Conservation (phyloP, 2,797 vertebrate species). For the Leuciscus waleckii region DNA sequence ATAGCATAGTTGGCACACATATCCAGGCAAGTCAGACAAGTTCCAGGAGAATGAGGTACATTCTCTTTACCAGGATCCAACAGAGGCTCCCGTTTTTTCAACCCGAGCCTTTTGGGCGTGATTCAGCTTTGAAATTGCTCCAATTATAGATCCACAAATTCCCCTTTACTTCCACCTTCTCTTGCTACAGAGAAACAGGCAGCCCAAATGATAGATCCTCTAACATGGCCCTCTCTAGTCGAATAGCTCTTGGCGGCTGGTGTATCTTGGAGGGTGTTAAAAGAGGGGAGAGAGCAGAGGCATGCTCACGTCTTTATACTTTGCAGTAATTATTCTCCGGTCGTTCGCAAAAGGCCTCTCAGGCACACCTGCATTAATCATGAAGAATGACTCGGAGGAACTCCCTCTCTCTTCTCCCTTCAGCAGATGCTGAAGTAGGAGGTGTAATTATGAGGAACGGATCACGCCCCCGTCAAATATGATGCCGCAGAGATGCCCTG, state of each 20-base stretch:
- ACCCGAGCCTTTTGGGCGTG: slow-evolving; percentile 20
- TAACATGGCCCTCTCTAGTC: slow-evolving; percentile 50
- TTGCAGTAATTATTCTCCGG: slow-evolving; percentile 72
- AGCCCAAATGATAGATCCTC: slow-evolving; percentile 45
- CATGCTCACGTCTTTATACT: slow-evolving; percentile 63
- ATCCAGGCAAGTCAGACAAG: not conserved
- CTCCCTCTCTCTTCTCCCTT: slow-evolving; percentile 57
- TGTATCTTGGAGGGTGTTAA: slow-evolving; percentile 41
- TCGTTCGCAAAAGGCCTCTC: slow-evolving; percentile 68
- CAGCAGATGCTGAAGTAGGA: slow-evolving; percentile 53
- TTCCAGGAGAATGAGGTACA: not conserved
- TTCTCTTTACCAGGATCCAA: not conserved
- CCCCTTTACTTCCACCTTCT: slow-evolving; percentile 31
- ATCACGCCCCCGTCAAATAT: slow-evolving; percentile 50
- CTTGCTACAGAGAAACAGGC: slow-evolving; percentile 35
- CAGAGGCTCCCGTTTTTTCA: slow-evolving; percentile 15
- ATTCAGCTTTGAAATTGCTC: slow-evolving; percentile 53
- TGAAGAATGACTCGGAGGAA: slow-evolving; percentile 66
- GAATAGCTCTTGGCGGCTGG: slow-evolving; percentile 68
- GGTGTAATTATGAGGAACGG: slow-evolving; percentile 61
- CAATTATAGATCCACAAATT: slow-evolving; percentile 54
- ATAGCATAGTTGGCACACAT: not conserved
- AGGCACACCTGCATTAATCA: slow-evolving; percentile 74
- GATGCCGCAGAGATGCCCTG: slow-evolving; percentile 52
- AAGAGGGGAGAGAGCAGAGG: slow-evolving; percentile 24